Conservation (phyloP, 2,888 invertebrate genomes). For the Dolichomitus sp. region DNA sequence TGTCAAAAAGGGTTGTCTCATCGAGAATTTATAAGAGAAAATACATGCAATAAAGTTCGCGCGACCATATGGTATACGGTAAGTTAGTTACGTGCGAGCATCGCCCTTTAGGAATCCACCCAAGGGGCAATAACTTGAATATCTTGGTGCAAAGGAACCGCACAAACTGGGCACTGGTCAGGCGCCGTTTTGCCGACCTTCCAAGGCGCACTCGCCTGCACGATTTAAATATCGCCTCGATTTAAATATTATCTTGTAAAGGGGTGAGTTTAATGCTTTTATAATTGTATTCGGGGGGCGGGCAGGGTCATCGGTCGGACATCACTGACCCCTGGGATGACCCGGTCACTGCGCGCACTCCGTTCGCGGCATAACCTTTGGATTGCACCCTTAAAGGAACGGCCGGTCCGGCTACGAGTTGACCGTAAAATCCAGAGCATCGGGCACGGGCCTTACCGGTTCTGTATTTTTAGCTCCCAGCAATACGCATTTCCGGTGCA, state of each 20-base stretch:
- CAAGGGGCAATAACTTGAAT: constrained; percentile 39
- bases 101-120: constrained; percentile 59
- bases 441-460: constrained; percentile 82
- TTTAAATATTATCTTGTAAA: constrained; percentile 80
- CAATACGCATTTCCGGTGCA: constrained; percentile 45
- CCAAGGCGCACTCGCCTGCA: constrained; percentile 69
- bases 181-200: constrained; percentile 50
- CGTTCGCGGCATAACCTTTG: constrained; percentile 9
- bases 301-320: constrained; percentile 84
- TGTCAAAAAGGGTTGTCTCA: constrained; percentile 70
- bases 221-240: constrained; percentile 80
- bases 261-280: constrained; percentile 84
- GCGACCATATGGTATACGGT: constrained; percentile 13
- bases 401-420: constrained; percentile 34
- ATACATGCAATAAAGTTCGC: constrained; percentile 83
- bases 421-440: constrained; percentile 69
- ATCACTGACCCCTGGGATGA: constrained; percentile 83
- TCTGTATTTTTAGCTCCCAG: constrained; percentile 42
- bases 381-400: constrained; percentile 38
- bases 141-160: neutral
- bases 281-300: constrained; percentile 84
- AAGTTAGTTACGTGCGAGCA: constrained; percentile 40
- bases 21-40: constrained; percentile 83
- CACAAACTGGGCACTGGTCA: constrained; percentile 40
- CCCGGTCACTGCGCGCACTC: constrained; percentile 71